Conservation (phyloP, 2,113 vertebrate species). For the Asarcornis scutulata region DNA sequence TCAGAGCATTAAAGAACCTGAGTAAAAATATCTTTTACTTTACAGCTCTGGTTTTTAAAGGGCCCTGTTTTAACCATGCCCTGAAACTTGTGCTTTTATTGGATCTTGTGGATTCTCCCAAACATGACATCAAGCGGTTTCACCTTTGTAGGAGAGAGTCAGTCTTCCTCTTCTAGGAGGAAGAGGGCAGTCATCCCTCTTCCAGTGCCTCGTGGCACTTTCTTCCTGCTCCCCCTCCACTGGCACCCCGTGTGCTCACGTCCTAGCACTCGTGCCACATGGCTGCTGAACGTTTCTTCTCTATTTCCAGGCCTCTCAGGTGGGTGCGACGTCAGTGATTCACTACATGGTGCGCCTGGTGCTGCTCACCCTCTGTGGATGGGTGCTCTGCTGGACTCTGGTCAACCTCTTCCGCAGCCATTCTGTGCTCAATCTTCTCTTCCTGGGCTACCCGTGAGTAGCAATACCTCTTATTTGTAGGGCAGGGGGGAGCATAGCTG, state of each 20-base stretch:
- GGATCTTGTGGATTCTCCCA: not conserved
- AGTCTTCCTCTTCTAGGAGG: not conserved
- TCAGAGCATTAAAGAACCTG: not conserved
- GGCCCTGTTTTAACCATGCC: not conserved
- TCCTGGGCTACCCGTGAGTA: conserved; percentile 99
- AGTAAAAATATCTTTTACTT: not conserved
- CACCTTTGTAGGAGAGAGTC: not conserved
- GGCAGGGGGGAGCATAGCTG: not conserved
- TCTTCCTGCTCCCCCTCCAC: not conserved
- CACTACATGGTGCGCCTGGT: conserved; percentile 88
- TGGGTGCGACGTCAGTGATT: conserved; percentile 84
- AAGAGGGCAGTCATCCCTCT: not conserved
- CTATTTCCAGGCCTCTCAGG: conserved; percentile 87
- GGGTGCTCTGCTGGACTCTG: conserved; percentile 97
- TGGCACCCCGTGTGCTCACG: not conserved
- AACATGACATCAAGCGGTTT: not conserved
- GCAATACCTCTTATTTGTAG: not conserved
- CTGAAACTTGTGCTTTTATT: not conserved
- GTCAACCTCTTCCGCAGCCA: conserved; percentile 95
- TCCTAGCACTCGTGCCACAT: fast-evolving
- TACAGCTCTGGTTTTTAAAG: not conserved
- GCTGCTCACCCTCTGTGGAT: conserved; percentile 93
- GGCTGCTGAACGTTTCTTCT: not conserved
- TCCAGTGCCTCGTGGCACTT: not conserved
- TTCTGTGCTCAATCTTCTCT: conserved; percentile 97